phyloP scores from a whole-genome alignment of 2,888 invertebrate species.

The Apodemia zela region DNA sequence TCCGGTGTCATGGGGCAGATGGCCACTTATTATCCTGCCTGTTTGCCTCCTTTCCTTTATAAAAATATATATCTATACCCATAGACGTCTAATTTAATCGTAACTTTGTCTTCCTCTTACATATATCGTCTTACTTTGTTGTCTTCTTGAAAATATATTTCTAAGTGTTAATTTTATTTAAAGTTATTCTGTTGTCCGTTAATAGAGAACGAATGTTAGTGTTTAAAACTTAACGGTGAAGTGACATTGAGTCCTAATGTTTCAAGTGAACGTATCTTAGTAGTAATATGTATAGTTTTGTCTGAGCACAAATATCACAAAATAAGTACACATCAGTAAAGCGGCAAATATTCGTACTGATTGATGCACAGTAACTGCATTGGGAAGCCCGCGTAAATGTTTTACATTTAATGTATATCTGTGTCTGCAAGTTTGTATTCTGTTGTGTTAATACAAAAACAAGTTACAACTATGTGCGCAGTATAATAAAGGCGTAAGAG shows the following conservation, averaged over 20 bases:
- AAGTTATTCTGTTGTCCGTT: not conserved
- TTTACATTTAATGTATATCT: not conserved
- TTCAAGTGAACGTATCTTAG: not conserved
- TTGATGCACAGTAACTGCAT: too few relatives aligned
- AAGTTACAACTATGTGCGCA: not conserved
- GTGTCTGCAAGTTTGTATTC: not conserved
- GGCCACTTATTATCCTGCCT: not conserved
- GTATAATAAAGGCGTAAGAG: not conserved
- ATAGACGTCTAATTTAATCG: not conserved
- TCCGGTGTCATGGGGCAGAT: not conserved
- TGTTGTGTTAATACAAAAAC: not conserved
- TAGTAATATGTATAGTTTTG: not conserved
- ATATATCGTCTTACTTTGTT: not conserved
- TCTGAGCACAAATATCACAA: not conserved
- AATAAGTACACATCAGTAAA: too few relatives aligned
- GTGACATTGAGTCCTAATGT: slow-evolving; percentile 5
- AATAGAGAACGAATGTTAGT: not conserved
- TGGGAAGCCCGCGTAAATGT: too few relatives aligned
- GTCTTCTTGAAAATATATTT: not conserved
- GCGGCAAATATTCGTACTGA: too few relatives aligned
- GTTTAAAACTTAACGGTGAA: not conserved
- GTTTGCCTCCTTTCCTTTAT: not conserved
- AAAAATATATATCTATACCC: not conserved
- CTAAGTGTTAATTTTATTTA: not conserved
- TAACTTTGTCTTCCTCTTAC: not conserved